Base-by-base conservation (phyloP, 1,140 invertebrate genomes). In the Sitophilus oryzae region DNA sequence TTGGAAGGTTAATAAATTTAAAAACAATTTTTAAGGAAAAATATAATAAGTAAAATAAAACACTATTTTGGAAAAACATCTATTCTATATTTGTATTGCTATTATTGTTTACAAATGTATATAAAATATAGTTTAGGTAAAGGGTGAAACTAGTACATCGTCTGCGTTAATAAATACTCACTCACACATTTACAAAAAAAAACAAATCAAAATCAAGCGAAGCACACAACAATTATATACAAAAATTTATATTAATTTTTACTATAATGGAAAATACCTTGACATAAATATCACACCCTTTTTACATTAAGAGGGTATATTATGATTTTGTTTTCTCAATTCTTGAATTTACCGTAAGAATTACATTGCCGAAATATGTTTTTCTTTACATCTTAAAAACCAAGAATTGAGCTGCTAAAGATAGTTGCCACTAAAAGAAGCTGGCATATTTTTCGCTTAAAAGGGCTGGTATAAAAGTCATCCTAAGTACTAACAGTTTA, bases 91-190 rank as follows among this genome's bases (percentile, higher is more conserved):
- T 34, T 14, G 21, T 48, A 36, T 37, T 37, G 46, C 46, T 16
- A 48, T n/a, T 48, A 38, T 48, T 37, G 46, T 37, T 48, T 30
- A 48, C 46, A 48, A 48, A 48, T 48, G 46, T 48, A 48, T 48
- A 48, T 48, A 48, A 48, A 48, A 48, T 48, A 48, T 48, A 48
- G 46, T 48, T 18, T 18, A 47, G 23, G 15, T 47, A n/a, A 47
- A 35, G n/a, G 14, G 9, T 23, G 21, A 2, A 25, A 14, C 41
- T 6, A 43, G 11, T 36, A 47, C 25, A 18, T 36, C 23, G 14
- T 34, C 11, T 34, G 34, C 10, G 45, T 3, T 47, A 47, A 47
- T 47, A 47, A 47, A 47, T 47, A 47, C 18, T 18, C 30, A 37
- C 30, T 11, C 35, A 48, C 34, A 15, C 14, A 36, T 35, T 37